Conservation (phyloP, 1,140 invertebrate genomes). For the Glossosoma conforme region DNA sequence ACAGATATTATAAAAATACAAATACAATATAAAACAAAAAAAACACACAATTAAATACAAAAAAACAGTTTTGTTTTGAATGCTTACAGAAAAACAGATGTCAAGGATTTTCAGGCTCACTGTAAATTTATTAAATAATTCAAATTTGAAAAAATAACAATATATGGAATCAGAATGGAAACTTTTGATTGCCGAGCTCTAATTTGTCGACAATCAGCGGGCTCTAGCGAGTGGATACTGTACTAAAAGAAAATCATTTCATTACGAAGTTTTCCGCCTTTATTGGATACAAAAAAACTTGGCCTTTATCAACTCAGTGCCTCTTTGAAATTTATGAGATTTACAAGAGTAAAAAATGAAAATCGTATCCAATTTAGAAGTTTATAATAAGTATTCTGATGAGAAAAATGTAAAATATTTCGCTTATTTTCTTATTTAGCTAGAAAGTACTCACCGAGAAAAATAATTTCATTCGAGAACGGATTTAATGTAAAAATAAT, state of each 20-base stretch:
- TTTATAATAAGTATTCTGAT: conserved; percentile 27
- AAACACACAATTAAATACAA: too few species aligned
- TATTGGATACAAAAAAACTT: conserved; percentile 28
- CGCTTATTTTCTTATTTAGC: conserved; percentile 2
- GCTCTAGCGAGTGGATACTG: background rate
- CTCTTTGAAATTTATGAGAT: conserved; percentile 29
- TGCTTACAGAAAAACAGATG: too few species aligned
- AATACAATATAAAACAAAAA: too few species aligned
- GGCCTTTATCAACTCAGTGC: conserved; percentile 27
- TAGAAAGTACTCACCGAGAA: background rate
- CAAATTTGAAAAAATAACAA: too few species aligned
- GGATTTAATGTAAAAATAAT: background rate
- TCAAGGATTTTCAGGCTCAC: too few species aligned
- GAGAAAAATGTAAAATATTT: conserved; percentile 22
- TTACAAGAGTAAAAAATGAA: conserved; percentile 25
- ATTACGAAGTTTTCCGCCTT: conserved; percentile 25
- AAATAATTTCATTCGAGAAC: conserved; percentile 1
- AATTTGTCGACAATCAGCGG: conserved; percentile 2
- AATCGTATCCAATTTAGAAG: conserved; percentile 29
- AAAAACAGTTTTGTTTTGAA: too few species aligned
- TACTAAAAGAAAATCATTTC: conserved; percentile 19
- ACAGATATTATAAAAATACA: too few species aligned
- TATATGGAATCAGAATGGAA: too few species aligned
- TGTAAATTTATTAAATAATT: too few species aligned
- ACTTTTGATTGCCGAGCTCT: too few species aligned